Evolutionary conservation across 1,140 invertebrate genomes (phyloP), one percentile per base, ranked within the genome.

Genomic region (Cydia splendana): DNA sequence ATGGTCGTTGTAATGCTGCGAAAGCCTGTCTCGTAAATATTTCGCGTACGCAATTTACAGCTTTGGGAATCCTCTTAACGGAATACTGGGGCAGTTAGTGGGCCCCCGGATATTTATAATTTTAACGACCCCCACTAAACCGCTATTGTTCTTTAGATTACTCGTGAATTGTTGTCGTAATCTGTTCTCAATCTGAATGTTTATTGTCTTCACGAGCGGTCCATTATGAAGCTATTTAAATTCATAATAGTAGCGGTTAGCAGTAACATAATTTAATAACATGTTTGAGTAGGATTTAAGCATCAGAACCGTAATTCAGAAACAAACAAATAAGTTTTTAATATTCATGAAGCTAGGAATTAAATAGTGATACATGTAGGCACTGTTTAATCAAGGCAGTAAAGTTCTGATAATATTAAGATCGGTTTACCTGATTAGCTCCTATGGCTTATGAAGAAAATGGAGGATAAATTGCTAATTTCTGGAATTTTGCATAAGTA

Each of bases 11-110:
- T 89, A 87, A 89, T 87, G 85, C 85, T 82, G 80, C 85, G 82
- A 87, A 87, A 82, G 85, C 84, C 85, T 87, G 88, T 88, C 88
- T 92, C 90, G 88, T 92, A 92, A 92, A 92, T 91, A 90, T 89
- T 88, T 90, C 85, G 85, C 80, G 79, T 81, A 88, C 85, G 84
- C 86, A 91, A 92, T 92, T 92, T 92, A 92, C 89, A 84, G 87
- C 86, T 85, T 85, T 87, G 87, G 86, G 85, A 88, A 90, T 91
- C 86, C 89, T 91, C 88, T 92, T 92, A 90, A 90, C 87, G 85
- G 83, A 90, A 90, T 89, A 89, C 85, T 86, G 83, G 85, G 82
- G 85, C 85, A 85, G 85, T 90, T 89, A 90, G 87, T 87, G 82
- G 84, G 82, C 82, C 80, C 80, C 81, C 80, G 84, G 81, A 83